Conservation (phyloP, 2,888 invertebrate species). For the Branchellion lobata region DNA sequence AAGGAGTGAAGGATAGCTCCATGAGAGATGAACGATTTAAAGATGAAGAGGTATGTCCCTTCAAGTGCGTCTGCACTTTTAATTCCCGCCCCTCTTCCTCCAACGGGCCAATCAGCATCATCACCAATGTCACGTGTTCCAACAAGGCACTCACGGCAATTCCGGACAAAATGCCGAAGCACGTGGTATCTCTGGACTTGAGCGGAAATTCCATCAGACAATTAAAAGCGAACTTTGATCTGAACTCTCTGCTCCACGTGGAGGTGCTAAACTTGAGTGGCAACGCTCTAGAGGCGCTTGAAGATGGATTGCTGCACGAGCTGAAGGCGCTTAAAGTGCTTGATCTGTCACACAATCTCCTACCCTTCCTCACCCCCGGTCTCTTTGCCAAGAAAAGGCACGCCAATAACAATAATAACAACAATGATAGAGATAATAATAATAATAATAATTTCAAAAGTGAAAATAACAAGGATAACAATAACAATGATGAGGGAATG, state of each 20-base stretch:
- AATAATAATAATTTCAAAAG: slow-evolving; percentile 6
- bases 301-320: slow-evolving; percentile 38
- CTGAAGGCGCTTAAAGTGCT: slow-evolving; percentile 41
- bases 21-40: neutral
- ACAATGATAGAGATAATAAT: slow-evolving; percentile 1
- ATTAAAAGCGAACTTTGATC: slow-evolving; percentile 25
- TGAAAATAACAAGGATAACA: slow-evolving; percentile 13
- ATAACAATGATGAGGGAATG: slow-evolving; percentile 2
- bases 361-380: slow-evolving; percentile 29
- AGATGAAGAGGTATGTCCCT: neutral
- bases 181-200: slow-evolving; percentile 47
- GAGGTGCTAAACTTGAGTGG: slow-evolving; percentile 49
- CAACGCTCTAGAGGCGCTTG: slow-evolving; percentile 47
- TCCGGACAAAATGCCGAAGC: neutral
- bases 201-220: slow-evolving; percentile 43
- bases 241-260: slow-evolving; percentile 37
- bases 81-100: no score
- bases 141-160: slow-evolving; percentile 1
- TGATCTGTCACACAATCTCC: slow-evolving; percentile 46
- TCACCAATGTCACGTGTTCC: neutral
- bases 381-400: slow-evolving; percentile 22
- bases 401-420: neutral
- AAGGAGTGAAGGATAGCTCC: no score
- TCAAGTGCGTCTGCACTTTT: neutral
- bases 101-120: no score